Percentiles rank a stretch among this genome's conserved stretches.
Evolutionary conservation across 2,113 vertebrate genomes (phyloP).

Genomic region (Erythrolamprus reginae): DNA sequence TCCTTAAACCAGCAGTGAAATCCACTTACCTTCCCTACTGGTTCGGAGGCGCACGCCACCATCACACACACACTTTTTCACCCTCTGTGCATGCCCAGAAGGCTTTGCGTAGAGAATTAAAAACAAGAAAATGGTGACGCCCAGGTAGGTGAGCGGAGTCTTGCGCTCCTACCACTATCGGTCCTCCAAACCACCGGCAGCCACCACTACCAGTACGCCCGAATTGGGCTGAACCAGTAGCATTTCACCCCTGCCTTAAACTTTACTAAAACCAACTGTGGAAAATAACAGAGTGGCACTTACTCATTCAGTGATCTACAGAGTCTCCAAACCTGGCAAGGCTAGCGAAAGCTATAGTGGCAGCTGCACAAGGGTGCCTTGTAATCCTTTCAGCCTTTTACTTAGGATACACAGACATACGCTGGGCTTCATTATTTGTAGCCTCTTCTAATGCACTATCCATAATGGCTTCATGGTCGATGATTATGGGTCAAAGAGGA

Average conservation of each 20-base stretch:
- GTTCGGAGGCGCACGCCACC: too few relatives aligned
- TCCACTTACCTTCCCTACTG: too few relatives aligned
- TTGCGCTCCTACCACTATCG: too few relatives aligned
- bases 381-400: not conserved
- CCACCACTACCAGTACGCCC: too few relatives aligned
- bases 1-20: not conserved
- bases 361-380: not conserved
- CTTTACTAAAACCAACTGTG: not conserved
- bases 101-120: too few relatives aligned
- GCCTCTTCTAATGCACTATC: not conserved
- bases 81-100: too few relatives aligned
- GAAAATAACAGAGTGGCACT: not conserved
- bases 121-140: too few relatives aligned
- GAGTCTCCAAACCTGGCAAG: not conserved
- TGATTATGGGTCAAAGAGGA: not conserved
- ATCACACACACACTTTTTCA: too few relatives aligned
- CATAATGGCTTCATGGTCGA: not conserved
- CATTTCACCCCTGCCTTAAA: not conserved
- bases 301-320: not conserved
- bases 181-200: too few relatives aligned
- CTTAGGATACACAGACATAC: not conserved
- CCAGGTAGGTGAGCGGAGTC: too few relatives aligned
- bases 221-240: too few relatives aligned
- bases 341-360: not conserved
- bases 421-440: not conserved